phyloP scores from a whole-genome alignment of 1,140 invertebrate species.

The Epicauta chinensis region DNA sequence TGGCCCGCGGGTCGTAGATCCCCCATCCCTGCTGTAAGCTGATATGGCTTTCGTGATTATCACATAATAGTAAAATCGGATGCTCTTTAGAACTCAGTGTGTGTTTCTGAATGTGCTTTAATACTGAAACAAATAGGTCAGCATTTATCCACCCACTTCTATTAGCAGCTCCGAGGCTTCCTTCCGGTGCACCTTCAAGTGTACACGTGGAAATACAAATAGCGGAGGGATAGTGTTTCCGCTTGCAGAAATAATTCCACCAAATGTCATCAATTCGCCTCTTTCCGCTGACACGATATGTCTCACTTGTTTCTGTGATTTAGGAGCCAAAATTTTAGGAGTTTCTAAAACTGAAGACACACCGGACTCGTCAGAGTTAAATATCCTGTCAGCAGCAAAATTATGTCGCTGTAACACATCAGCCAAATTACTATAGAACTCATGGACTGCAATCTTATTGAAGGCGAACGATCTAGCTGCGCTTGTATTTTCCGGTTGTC shows the following conservation, averaged over 20 bases:
- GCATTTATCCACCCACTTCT: slow-evolving; percentile 13
- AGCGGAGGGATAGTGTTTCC: neutral
- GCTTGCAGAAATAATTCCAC: slow-evolving; percentile 2
- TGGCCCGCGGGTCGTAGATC: too few relatives aligned
- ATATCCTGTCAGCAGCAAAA: slow-evolving; percentile 1
- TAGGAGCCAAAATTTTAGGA: slow-evolving; percentile 3
- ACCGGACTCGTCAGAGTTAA: neutral
- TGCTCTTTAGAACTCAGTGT: slow-evolving; percentile 6
- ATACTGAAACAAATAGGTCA: slow-evolving; percentile 12
- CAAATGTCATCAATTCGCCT: slow-evolving; percentile 5
- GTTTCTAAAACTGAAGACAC: neutral
- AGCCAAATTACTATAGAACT: neutral
- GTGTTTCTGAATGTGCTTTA: slow-evolving; percentile 21
- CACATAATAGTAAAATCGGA: slow-evolving; percentile 12
- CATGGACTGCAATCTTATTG: slow-evolving; percentile 2
- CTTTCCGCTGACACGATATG: slow-evolving; percentile 16
- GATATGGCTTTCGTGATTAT: slow-evolving; percentile 19
- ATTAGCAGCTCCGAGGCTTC: slow-evolving; percentile 7
- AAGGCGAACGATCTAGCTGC: neutral
- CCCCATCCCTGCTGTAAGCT: too few relatives aligned
- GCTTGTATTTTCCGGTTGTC: slow-evolving; percentile 3
- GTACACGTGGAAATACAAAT: slow-evolving; percentile 17
- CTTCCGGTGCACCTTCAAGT: slow-evolving; percentile 17
- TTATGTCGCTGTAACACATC: neutral
- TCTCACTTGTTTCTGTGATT: slow-evolving; percentile 8